These are phyloP conservation scores for Otolemur crassicaudatus DNA, from an alignment of 2,797 vertebrate genomes.

Conservation along the genomic window DNA sequence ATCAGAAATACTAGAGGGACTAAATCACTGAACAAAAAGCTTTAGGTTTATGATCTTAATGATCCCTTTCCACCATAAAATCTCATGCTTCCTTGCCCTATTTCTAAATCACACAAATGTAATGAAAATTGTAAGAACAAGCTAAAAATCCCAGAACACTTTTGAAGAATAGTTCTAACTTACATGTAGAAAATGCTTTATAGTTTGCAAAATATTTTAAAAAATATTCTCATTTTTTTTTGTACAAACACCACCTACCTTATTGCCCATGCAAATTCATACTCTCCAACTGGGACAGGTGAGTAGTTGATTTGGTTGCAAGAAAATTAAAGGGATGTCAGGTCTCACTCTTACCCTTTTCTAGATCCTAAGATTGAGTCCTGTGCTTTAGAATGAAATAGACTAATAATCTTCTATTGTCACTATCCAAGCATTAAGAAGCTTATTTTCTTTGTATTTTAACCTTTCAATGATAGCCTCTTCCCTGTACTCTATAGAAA, in stretches of 20 bases:
- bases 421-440: constrained; percentile 2
- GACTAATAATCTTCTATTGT: neutral
- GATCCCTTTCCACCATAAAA: neutral
- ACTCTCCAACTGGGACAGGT: constrained; percentile 36
- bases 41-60: neutral
- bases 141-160: neutral
- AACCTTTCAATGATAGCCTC: neutral
- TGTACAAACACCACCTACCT: constrained; percentile 1
- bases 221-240: constrained; percentile 34
- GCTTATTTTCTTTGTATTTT: neutral
- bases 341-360: neutral
- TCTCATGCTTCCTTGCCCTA: neutral
- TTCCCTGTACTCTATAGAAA: neutral
- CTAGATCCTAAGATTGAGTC: neutral
- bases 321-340: constrained; percentile 34
- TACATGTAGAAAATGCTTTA: constrained; percentile 12
- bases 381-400: neutral
- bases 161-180: constrained; percentile 38
- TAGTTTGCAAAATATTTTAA: constrained; percentile 39
- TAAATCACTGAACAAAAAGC: neutral
- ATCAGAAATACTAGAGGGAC: neutral
- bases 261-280: neutral
- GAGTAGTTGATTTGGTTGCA: constrained; percentile 14
- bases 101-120: constrained; percentile 29
- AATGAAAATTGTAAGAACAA: constrained; percentile 37